phyloP scores from a whole-genome alignment of 1,140 invertebrate genomes.

The Cherax destructor region DNA sequence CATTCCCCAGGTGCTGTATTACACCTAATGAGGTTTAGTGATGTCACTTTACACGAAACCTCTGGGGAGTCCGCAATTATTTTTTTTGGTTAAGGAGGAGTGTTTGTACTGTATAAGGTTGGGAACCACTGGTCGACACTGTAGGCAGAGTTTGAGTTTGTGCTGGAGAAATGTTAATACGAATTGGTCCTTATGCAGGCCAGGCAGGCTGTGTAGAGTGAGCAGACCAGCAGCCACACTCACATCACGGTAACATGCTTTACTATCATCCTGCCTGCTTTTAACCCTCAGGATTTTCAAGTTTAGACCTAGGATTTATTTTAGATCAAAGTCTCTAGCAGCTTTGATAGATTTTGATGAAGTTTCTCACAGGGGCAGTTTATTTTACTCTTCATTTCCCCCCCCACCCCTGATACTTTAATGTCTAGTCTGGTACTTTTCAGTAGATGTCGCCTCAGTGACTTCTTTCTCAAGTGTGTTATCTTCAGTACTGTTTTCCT shows the following conservation, averaged over 20 bases:
- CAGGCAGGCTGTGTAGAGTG: neutral
- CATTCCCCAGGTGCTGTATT: too few relatives aligned
- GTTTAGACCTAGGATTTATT: neutral
- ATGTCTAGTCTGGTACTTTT: constrained; percentile 47
- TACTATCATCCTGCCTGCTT: neutral
- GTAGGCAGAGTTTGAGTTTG: too few relatives aligned
- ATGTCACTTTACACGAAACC: too few relatives aligned
- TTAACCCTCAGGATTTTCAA: neutral
- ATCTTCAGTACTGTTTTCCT: neutral
- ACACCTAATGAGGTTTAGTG: too few relatives aligned
- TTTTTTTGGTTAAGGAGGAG: too few relatives aligned
- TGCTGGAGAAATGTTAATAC: neutral
- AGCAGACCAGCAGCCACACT: neutral
- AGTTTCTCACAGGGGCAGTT: neutral
- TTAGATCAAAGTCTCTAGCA: neutral
- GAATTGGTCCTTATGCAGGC: neutral
- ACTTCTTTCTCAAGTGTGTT: constrained; percentile 31
- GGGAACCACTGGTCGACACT: too few relatives aligned
- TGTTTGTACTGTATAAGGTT: too few relatives aligned
- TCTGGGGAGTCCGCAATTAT: too few relatives aligned
- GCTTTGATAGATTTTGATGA: neutral
- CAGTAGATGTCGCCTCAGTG: constrained; percentile 48
- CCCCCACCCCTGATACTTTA: neutral
- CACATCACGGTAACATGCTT: neutral
- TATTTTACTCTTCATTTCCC: neutral